A percentile compares a stretch with the other conserved stretches of the same genome.
Conservation (phyloP, 2,797 vertebrate species). For the Notolepis coatsorum region DNA sequence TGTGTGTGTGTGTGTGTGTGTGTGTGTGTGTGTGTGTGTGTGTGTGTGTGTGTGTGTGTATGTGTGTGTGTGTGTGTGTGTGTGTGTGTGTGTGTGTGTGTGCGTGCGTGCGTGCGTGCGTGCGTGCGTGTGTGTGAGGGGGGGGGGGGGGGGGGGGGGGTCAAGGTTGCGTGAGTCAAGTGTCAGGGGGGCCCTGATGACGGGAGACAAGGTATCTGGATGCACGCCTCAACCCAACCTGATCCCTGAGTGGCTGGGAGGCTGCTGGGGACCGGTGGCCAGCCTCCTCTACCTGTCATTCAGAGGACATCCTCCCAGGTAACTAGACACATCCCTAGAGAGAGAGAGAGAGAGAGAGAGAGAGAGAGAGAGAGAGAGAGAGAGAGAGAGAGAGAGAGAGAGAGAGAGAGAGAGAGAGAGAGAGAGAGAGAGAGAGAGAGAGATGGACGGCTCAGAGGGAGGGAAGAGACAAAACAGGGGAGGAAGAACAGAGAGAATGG, state of each 20-base stretch:
- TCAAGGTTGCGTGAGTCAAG: constrained; percentile 53
- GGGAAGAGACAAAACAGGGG: not conserved
- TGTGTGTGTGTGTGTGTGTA: no score
- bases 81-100: no score
- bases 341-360: not conserved
- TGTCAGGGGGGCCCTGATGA: constrained; percentile 52
- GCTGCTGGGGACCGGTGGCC: constrained; percentile 13
- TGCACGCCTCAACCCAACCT: constrained; percentile 26
- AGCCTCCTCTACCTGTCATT: constrained; percentile 36
- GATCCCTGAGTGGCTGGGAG: constrained; percentile 48
- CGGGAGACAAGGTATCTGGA: constrained; percentile 58
- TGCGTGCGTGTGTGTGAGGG: no score
- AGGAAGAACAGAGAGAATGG: no score
- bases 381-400: not conserved
- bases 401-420: not conserved
- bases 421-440: not conserved
- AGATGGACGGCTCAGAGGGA: not conserved
- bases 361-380: not conserved
- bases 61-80: no score
- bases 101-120: no score
- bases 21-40: no score
- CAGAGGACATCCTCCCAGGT: constrained; percentile 22
- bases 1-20: no score
- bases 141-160: no score
- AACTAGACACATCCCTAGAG: constrained; percentile 16